phyloP scores from a whole-genome alignment of 2,888 invertebrate genomes.

The Periphyllus acericola region DNA sequence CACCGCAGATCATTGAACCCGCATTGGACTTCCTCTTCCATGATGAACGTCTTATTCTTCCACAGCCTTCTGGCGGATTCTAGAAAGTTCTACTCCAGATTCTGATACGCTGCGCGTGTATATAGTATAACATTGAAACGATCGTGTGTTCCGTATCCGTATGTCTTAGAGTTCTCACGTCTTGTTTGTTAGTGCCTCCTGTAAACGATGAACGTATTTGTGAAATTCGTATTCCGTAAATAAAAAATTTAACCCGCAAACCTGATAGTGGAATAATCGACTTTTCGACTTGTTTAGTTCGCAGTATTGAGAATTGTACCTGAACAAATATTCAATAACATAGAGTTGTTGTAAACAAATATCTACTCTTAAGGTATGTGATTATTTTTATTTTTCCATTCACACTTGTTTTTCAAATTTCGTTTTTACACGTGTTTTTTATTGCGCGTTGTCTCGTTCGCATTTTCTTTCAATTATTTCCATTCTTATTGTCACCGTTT shows the following conservation, averaged over 20 bases:
- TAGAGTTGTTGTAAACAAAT: neutral
- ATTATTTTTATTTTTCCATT: neutral
- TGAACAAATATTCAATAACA: neutral
- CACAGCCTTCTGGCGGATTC: constrained; percentile 48
- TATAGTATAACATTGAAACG: constrained; percentile 4
- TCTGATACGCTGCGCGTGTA: constrained; percentile 39
- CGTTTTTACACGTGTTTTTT: neutral
- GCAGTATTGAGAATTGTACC: neutral
- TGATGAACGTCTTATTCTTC: neutral
- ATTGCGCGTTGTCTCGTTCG: neutral
- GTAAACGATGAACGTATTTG: neutral
- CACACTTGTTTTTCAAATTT: neutral
- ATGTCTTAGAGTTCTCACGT: no score
- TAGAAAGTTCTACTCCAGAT: constrained; percentile 50
- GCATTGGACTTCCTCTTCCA: neutral
- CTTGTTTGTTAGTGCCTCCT: neutral
- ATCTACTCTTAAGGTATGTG: neutral
- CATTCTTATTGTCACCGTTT: neutral
- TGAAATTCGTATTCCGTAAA: neutral
- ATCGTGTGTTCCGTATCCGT: neutral
- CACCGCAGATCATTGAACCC: no score
- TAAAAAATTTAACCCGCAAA: neutral
- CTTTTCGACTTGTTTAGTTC: neutral
- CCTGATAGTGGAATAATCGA: neutral
- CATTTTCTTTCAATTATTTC: neutral